Evolutionary conservation across 2,888 invertebrate genomes (phyloP), one percentile per base, ranked within the genome.

Genomic region (Scaptomyza cyrtandrae): DNA sequence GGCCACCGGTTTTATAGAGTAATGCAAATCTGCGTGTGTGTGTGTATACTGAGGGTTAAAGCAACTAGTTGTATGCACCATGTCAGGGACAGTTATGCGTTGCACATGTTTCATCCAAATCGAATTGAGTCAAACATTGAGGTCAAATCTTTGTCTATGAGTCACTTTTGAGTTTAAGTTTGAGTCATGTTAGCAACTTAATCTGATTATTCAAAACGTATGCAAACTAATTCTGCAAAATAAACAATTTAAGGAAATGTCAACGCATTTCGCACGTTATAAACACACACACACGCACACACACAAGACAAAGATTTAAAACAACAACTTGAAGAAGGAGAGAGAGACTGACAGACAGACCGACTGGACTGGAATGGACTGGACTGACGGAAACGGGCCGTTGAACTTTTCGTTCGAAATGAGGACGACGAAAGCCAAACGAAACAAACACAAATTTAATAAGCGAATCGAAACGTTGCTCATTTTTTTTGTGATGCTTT

Each of bases 331-430:
- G 59, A 19, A 19, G 71, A 57, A 81, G 61, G 77, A 73, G 77
- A 45, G 41, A 44, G 35, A 33, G 6, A 7, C 19, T 14, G 27
- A 48, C 19, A 19, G 1, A 19, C 19, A 19, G 19, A 14, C n/a
- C 35, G 35, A 35, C 13, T 5, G 37, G 19, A 19, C 19, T 19
- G 19, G 5, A 4, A 13, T 7, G 45, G 45, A 19, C 68, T 13
- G 31, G n/a, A n/a, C n/a, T n/a, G n/a, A n/a, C n/a, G n/a, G 14
- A 27, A 24, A 31, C 24, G n/a, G 89, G 84, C 89, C 89, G 73
- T 75, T 80, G 89, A 86, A 86, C 86, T 70, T 39, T 45, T 24
- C 7, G 49, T 39, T 52, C 37, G 52, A 77, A 86, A 80, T 68
- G 62, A 73, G 76, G 62, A 63, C 56, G 48, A 50, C 61, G 45